Evolutionary conservation across 2,797 vertebrate species (phyloP), one percentile per base, ranked within the genome.

Genomic region (Rhinichthys osculus): DNA sequence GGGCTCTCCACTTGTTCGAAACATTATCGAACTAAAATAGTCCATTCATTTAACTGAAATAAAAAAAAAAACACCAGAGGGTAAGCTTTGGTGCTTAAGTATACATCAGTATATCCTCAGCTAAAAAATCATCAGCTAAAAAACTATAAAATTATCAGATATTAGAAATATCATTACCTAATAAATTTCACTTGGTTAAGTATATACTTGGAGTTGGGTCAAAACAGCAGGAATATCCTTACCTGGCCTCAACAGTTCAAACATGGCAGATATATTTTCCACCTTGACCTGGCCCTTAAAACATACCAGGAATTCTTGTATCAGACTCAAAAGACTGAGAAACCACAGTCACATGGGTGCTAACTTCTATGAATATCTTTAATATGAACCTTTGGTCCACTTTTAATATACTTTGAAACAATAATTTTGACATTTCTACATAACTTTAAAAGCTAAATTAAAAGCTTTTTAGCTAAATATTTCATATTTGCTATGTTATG

Each of bases 231-330:
- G 19, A 78, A 79, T 59, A 76, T 70, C 74, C 35, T 77, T 76
- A 80, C 72, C 84, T 82, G 72, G 30, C 73, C 66, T 87, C 33
- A 66, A 21, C 72, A 67, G 59, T 54, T 72, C 47, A 87, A 86
- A 84, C 72, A 81, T 71, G 76, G 42, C 23, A 82, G 67, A 78
- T 62, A 67, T 67, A 67, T 44, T 30, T 76, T 52, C 33, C 52
- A 78, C 84, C 44, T 74, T 54, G 73, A 82, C 66, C 79, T 64
- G 47, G 57, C 8, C 38, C 50, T 82, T 82, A 72, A 83, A 85
- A 88, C 79, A 87, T 74, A 35, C 80, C 70, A 66, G 42, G 69
- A 81, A 79, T 89, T 85, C 52, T 69, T 83, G 14, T 30, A n/a
- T 5, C 11, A 27, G 19, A 64, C 33, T 78, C 0, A 3, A n/a